Conservation (phyloP, 2,888 invertebrate species). For the Cheilosia urbana region DNA sequence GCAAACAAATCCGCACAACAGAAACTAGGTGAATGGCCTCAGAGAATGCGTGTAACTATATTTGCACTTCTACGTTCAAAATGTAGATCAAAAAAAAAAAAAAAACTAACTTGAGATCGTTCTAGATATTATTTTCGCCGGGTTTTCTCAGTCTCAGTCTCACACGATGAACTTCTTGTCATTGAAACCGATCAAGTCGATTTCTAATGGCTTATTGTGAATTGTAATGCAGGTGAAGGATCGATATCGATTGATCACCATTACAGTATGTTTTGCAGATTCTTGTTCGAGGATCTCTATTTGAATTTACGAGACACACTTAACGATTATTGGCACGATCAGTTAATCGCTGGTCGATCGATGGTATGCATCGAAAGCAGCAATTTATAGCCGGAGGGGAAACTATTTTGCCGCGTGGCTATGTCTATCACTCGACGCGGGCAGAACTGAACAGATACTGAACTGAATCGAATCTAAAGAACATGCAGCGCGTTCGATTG, state of each 20-base stretch:
- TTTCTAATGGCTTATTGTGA: slow-evolving; percentile 56
- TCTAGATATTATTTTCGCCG: slow-evolving; percentile 9
- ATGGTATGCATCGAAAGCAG: slow-evolving; percentile 2
- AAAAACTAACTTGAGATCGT: slow-evolving; percentile 30
- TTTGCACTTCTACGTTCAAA: slow-evolving; percentile 42
- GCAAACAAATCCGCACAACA: slow-evolving; percentile 4
- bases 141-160: neutral
- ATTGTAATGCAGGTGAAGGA: slow-evolving; percentile 56
- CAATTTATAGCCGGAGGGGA: neutral
- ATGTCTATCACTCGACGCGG: slow-evolving; percentile 53
- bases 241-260: slow-evolving; percentile 72
- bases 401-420: slow-evolving; percentile 22
- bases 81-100: neutral
- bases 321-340: neutral
- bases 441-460: no score
- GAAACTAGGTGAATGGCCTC: slow-evolving; percentile 69
- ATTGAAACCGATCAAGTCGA: slow-evolving; percentile 65
- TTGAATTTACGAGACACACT: neutral
- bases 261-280: slow-evolving; percentile 60
- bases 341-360: slow-evolving; percentile 16
- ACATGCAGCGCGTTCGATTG: slow-evolving; percentile 39
- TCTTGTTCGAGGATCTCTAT: slow-evolving; percentile 16
- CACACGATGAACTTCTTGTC: slow-evolving; percentile 67
- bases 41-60: slow-evolving; percentile 23
- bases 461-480: slow-evolving; percentile 66